phyloP scores from a whole-genome alignment of 2,888 invertebrate species.

The Yponomeuta evonymella region DNA sequence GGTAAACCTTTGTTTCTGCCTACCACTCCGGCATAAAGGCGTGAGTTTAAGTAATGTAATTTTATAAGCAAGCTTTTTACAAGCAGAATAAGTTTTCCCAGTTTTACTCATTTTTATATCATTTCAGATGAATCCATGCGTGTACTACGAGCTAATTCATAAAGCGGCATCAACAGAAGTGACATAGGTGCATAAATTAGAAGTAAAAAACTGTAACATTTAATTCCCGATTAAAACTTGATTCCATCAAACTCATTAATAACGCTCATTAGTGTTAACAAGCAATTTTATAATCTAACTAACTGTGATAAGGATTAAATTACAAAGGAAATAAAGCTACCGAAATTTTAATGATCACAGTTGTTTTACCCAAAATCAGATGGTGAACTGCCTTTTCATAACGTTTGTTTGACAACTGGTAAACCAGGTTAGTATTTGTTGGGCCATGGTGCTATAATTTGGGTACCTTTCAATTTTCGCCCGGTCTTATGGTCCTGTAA shows the following conservation, averaged over 20 bases:
- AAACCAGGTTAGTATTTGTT: background rate
- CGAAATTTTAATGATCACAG: background rate
- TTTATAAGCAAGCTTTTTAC: too few relatives aligned
- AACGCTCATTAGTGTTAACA: slow-evolving; percentile 6
- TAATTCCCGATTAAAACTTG: slow-evolving; percentile 6
- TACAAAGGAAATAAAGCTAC: background rate
- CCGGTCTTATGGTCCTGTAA: background rate
- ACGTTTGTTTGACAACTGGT: background rate
- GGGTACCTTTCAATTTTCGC: background rate
- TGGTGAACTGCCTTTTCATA: background rate
- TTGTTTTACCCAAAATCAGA: background rate
- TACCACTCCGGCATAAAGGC: too few relatives aligned
- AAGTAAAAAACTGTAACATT: background rate
- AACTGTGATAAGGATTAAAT: background rate
- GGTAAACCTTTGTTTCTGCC: too few relatives aligned
- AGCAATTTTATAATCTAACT: background rate
- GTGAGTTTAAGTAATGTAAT: too few relatives aligned
- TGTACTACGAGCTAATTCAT: background rate
- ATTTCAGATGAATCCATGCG: background rate
- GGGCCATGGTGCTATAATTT: background rate
- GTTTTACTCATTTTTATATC: background rate
- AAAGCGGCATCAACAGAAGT: background rate
- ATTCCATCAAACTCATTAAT: slow-evolving; percentile 1
- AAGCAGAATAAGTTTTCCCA: too few relatives aligned
- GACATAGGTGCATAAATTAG: background rate